Percentiles rank a stretch among this genome's conserved stretches.
Conservation (phyloP, 2,113 vertebrate species). For the Nanger granti region DNA sequence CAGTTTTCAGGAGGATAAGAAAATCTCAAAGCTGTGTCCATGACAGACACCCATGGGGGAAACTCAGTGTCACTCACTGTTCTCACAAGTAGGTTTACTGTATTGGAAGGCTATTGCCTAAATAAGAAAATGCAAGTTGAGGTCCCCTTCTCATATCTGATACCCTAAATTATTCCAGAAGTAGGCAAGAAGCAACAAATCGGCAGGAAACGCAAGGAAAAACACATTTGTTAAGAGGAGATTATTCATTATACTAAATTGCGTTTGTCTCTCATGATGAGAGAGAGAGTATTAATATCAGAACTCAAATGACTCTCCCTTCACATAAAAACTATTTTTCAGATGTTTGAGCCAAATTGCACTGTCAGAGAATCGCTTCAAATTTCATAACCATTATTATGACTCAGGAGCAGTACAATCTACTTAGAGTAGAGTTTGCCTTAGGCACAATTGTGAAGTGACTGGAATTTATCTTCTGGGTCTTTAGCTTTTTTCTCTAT, state of each 20-base stretch:
- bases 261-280: neutral
- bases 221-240: neutral
- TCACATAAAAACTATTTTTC: conserved; percentile 48
- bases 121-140: neutral
- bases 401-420: conserved; percentile 39
- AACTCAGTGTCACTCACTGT: neutral
- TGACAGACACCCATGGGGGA: accelerated
- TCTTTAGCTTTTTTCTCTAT: neutral
- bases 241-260: conserved; percentile 43
- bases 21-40: neutral
- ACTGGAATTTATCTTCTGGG: conserved; percentile 31
- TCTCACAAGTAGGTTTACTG: neutral
- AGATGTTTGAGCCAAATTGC: conserved; percentile 49
- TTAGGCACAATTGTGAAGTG: conserved; percentile 15
- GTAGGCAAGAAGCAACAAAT: neutral
- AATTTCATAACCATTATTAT: conserved; percentile 53
- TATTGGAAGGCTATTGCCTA: neutral
- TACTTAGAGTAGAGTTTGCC: conserved; percentile 31
- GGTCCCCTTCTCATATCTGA: neutral
- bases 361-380: conserved; percentile 35
- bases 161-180: neutral
- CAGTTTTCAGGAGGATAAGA: neutral
- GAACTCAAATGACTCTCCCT: conserved; percentile 31
- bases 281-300: conserved; percentile 38
- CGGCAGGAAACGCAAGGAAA: neutral